Evolutionary conservation across 2,888 invertebrate species (phyloP), one percentile per base, ranked within the genome.

Genomic region (Strigamia transsilvanica): DNA sequence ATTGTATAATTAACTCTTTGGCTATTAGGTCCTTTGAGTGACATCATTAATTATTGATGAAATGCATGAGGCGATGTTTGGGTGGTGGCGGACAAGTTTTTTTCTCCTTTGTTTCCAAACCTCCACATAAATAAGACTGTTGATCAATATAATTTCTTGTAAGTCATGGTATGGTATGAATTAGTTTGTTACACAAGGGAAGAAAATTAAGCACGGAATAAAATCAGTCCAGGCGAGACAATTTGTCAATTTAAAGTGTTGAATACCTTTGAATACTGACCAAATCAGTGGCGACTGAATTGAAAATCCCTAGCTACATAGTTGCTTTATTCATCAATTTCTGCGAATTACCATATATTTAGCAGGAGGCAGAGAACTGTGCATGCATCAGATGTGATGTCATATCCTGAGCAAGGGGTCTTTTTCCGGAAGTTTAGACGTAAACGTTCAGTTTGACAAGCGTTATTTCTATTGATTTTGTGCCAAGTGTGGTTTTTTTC

Each of bases 1-100:
- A 73, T 73, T 73, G 32, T 73, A 73, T 73, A 73, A 73, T 73
- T 73, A 73, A 73, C 73, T 73, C 73, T 73, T 73, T 73, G 73
- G 32, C 73, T 73, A 73, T 73, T 73, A 73, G 73, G 73, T 73
- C 27, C 27, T 73, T 73, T 73, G 73, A 73, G 73, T 73, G 73
- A 73, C 73, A 73, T 73, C 73, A 73, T 73, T 73, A 73, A 73
- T 73, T 73, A 73, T 73, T 73, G 73, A 73, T 73, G 73, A 73
- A 73, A 27, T 73, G 73, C 73, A 73, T 32, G 73, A 73, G 32
- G 73, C 73, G 27, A 13, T 27, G 73, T 73, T 73, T 73, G 73
- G 23, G 73, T 73, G 73, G 73, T 32, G 73, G 73, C 15, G 32
- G 12, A 73, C 27, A 27, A 13, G 23, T 73, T 73, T 73, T 27